Conservation (phyloP, 1,140 invertebrate species). For the Diorhabda carinulata region DNA sequence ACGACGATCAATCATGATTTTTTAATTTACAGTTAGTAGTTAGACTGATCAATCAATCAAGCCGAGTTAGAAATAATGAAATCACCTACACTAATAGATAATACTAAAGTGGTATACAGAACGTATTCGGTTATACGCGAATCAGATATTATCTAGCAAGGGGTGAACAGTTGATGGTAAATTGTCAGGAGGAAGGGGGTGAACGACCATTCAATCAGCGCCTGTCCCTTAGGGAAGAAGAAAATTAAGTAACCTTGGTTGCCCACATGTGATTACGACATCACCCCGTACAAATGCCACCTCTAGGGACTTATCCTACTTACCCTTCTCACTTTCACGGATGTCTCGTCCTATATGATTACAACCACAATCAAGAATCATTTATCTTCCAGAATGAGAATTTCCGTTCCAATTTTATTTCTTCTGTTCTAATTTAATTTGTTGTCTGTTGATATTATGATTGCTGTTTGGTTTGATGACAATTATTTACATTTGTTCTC, state of each 20-base stretch:
- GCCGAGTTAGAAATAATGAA: too few relatives aligned
- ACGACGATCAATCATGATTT: too few relatives aligned
- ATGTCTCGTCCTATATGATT: constrained; percentile 26
- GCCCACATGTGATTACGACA: constrained; percentile 33
- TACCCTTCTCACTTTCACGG: constrained; percentile 10
- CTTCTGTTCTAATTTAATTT: constrained; percentile 13
- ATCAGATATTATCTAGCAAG: constrained; percentile 14
- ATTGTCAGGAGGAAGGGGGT: background rate
- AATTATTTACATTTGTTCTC: too few relatives aligned
- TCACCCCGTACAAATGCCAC: constrained; percentile 32
- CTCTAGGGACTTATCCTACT: constrained; percentile 18
- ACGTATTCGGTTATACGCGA: background rate
- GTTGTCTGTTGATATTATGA: background rate
- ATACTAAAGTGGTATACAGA: too few relatives aligned
- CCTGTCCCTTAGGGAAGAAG: constrained; percentile 25
- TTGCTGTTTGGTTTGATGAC: too few relatives aligned
- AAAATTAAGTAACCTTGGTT: constrained; percentile 35
- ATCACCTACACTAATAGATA: too few relatives aligned
- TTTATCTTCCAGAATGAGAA: constrained; percentile 16
- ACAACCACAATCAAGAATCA: constrained; percentile 21
- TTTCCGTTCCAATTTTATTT: constrained; percentile 5
- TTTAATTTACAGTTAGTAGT: too few relatives aligned
- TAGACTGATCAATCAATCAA: too few relatives aligned
- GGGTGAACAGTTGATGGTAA: background rate
- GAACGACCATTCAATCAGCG: constrained; percentile 29